These are phyloP conservation scores for Manacus vitellinus DNA, from an alignment of 2,113 vertebrate genomes.

Conservation along the genomic window DNA sequence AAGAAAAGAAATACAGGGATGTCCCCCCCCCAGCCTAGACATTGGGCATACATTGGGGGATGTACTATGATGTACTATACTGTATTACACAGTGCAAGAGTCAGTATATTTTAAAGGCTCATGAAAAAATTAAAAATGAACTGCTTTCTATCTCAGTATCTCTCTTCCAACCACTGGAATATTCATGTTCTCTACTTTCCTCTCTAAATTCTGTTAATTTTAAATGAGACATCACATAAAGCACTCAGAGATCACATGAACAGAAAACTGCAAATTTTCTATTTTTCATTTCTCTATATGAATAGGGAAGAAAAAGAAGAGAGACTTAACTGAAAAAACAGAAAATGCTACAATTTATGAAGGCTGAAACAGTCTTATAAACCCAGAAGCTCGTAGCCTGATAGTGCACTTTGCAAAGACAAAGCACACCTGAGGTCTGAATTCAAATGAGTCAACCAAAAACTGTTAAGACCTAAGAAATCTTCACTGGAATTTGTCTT, in stretches of 20 bases:
- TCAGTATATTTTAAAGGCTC: not conserved
- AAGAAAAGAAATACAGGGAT: not conserved
- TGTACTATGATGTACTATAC: not conserved
- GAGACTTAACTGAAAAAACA: not conserved
- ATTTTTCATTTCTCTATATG: not conserved
- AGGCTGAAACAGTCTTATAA: not conserved
- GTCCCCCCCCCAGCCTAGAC: not conserved
- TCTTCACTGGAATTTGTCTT: not conserved
- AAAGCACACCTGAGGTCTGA: not conserved
- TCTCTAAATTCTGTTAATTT: conserved; percentile 56
- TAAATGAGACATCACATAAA: conserved; percentile 37
- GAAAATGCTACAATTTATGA: not conserved
- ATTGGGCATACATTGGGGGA: accelerated
- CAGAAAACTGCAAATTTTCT: not conserved
- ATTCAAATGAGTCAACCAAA: not conserved
- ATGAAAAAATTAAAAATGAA: conserved; percentile 6
- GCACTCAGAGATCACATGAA: not conserved
- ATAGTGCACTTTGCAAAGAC: not conserved
- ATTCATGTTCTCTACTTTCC: conserved; percentile 36
- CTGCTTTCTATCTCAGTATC: not conserved
- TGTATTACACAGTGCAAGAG: not conserved
- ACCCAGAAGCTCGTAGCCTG: not conserved
- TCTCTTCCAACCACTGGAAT: conserved; percentile 17
- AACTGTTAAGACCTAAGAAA: not conserved
- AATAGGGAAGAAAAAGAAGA: not conserved